phyloP scores from a whole-genome alignment of 2,113 vertebrate species.

The Corvus hawaiiensis region DNA sequence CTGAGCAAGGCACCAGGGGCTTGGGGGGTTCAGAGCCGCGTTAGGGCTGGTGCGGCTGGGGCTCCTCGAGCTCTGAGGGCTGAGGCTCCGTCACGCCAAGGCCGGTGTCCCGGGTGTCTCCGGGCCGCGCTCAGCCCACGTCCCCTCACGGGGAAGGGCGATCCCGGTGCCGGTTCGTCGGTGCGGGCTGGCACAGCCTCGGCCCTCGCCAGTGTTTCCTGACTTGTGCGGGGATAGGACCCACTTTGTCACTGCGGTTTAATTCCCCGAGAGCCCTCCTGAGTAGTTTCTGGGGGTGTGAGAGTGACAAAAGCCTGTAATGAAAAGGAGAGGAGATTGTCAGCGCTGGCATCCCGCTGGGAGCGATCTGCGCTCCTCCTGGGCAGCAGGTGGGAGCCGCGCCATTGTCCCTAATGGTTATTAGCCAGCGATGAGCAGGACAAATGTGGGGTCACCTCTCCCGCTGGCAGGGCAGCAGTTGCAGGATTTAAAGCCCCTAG shows the following conservation, averaged over 20 bases:
- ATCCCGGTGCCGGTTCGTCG: accelerated
- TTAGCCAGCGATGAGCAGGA: slow-evolving; percentile 82
- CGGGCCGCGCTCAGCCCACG: accelerated
- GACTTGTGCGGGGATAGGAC: neutral
- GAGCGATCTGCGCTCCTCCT: slow-evolving; percentile 66
- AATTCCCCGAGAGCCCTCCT: slow-evolving; percentile 30
- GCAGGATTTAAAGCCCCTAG: slow-evolving; percentile 75
- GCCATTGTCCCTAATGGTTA: slow-evolving; percentile 80
- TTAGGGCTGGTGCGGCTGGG: neutral
- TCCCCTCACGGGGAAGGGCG: accelerated
- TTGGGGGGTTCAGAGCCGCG: accelerated
- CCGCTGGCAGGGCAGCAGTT: slow-evolving; percentile 81
- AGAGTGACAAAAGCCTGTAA: slow-evolving; percentile 20
- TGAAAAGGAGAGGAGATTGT: slow-evolving; percentile 65
- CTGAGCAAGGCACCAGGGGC: neutral
- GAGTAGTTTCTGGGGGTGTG: slow-evolving; percentile 12
- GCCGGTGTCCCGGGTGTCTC: accelerated
- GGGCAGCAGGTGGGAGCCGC: slow-evolving; percentile 87
- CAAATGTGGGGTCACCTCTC: slow-evolving; percentile 81
- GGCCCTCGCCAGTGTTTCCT: neutral
- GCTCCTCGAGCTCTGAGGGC: neutral
- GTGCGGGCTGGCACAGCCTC: neutral
- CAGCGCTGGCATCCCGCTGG: slow-evolving; percentile 55
- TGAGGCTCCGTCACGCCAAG: accelerated
- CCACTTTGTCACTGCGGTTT: neutral